Conservation (phyloP, 1,140 invertebrate species). For the Colletes latitarsis region DNA sequence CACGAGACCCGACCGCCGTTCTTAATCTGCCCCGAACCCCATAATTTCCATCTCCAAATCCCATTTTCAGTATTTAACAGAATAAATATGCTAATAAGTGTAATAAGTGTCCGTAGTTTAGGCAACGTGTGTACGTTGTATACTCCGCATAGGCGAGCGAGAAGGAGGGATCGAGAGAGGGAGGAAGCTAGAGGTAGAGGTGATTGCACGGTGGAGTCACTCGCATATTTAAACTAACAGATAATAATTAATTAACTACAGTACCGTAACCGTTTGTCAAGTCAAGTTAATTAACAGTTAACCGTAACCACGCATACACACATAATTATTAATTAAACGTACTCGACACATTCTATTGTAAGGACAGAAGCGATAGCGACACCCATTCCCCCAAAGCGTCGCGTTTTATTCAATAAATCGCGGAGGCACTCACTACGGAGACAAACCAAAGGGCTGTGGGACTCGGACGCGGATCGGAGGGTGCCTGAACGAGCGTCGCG, state of each 20-base stretch:
- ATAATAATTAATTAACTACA: constrained; percentile 78
- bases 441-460: constrained; percentile 61
- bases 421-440: constrained; percentile 80
- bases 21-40: constrained; percentile 48
- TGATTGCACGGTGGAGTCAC: constrained; percentile 75
- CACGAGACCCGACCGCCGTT: constrained; percentile 52
- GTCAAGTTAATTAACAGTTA: constrained; percentile 78
- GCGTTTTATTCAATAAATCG: constrained; percentile 73
- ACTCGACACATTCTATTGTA: constrained; percentile 66
- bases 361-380: constrained; percentile 63
- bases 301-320: constrained; percentile 73
- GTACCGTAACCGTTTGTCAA: constrained; percentile 76
- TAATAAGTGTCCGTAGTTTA: constrained; percentile 81
- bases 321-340: constrained; percentile 78
- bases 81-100: constrained; percentile 80
- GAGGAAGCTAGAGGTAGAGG: constrained; percentile 44
- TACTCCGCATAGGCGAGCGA: constrained; percentile 72
- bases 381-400: constrained; percentile 53
- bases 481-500: background rate
- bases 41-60: constrained; percentile 20
- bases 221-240: constrained; percentile 75
- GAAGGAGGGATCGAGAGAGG: constrained; percentile 25
- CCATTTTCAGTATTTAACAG: constrained; percentile 66
- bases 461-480: constrained; percentile 17
- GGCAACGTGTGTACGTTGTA: constrained; percentile 78